These are phyloP conservation scores for Caranx ignobilis DNA, from an alignment of 2,113 vertebrate species.

Conservation along the genomic window DNA sequence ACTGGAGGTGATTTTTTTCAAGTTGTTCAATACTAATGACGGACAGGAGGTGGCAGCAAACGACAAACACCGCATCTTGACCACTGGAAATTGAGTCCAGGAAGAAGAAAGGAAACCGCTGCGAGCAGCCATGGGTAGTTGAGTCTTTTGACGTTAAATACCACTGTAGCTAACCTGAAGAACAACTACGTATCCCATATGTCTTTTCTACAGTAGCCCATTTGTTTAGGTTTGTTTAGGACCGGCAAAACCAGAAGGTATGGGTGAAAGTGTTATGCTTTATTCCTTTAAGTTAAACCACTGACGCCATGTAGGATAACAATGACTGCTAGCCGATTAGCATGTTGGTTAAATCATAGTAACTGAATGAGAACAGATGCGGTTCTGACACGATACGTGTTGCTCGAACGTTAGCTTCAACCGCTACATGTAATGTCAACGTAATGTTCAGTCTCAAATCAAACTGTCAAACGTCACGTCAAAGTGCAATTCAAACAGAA, in stretches of 20 bases:
- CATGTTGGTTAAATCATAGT: background rate
- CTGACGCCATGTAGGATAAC: too few relatives aligned
- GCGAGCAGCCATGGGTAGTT: constrained; percentile 40
- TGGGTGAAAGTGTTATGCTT: background rate
- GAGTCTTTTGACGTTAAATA: rapidly evolving
- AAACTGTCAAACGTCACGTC: background rate
- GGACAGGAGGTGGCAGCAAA: background rate
- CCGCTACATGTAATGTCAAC: background rate
- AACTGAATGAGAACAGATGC: background rate
- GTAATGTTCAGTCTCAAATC: too few relatives aligned
- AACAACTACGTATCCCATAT: constrained; percentile 45
- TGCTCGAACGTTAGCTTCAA: too few relatives aligned
- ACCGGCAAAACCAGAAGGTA: background rate
- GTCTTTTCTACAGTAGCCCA: rapidly evolving
- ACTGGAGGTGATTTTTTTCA: too few relatives aligned
- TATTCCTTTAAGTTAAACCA: background rate
- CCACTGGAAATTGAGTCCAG: background rate
- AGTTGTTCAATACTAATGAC: too few relatives aligned
- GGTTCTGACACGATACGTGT: background rate
- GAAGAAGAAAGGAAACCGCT: background rate
- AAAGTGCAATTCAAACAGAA: background rate
- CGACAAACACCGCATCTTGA: rapidly evolving
- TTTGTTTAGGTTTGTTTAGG: background rate
- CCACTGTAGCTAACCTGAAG: rapidly evolving
- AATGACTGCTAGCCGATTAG: too few relatives aligned